These are phyloP conservation scores for Falco naumanni DNA, from an alignment of 2,797 vertebrate species.

Conservation along the genomic window DNA sequence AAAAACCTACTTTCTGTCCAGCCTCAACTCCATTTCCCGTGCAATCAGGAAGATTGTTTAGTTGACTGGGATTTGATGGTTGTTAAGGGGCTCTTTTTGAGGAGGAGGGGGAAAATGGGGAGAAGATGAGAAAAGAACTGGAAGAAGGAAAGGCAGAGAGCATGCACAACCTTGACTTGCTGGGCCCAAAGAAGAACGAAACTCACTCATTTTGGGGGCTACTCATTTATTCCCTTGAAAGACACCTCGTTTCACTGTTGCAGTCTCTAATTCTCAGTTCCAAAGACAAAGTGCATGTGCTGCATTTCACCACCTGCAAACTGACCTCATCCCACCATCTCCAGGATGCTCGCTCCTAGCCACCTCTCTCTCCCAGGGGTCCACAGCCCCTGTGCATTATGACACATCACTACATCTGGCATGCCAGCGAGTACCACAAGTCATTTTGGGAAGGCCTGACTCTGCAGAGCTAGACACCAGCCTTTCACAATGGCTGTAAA, in stretches of 20 bases:
- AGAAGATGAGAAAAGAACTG: not conserved
- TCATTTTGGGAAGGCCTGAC: constrained; percentile 44
- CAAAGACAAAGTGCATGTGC: not conserved
- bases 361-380: not conserved
- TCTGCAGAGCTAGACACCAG: not conserved
- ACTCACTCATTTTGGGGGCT: not conserved
- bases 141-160: not conserved
- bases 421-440: not conserved
- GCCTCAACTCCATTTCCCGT: not conserved
- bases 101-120: fast-evolving
- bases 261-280: not conserved
- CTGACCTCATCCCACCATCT: not conserved
- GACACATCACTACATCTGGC: not conserved
- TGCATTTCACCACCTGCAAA: not conserved
- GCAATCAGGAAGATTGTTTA: not conserved
- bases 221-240: not conserved
- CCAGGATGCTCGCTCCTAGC: fast-evolving
- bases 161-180: not conserved
- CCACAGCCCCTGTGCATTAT: not conserved
- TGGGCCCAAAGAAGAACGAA: not conserved
- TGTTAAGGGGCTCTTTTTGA: not conserved
- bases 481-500: constrained; percentile 3
- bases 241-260: not conserved
- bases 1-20: no score
- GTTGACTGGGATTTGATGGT: not conserved